Evolutionary conservation across 2,113 vertebrate genomes (phyloP).

Genomic region (Microcebus ravelobensis): DNA sequence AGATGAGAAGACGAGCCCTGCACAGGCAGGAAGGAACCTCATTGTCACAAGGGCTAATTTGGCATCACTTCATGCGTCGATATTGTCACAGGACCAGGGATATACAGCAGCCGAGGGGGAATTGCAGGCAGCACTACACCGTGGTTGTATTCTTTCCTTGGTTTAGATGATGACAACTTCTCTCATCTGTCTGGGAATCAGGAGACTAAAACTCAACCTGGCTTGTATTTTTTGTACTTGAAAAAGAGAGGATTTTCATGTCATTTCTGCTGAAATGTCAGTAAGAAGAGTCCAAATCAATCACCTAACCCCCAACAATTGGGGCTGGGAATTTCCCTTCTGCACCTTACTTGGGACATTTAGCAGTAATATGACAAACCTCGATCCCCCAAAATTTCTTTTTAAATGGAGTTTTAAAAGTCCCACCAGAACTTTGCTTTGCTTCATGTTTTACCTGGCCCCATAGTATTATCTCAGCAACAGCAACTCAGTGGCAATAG

Average conservation of each 20-base stretch:
- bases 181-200: neutral
- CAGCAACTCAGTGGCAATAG: neutral
- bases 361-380: neutral
- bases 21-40: neutral
- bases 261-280: conserved; percentile 30
- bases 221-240: neutral
- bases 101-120: neutral
- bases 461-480: conserved; percentile 35
- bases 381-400: neutral
- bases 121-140: neutral
- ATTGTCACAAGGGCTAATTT: neutral
- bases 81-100: neutral
- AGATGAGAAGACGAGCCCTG: neutral
- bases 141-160: neutral
- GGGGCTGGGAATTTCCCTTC: neutral
- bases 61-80: neutral
- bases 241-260: neutral
- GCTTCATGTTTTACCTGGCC: neutral
- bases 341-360: conserved; percentile 46
- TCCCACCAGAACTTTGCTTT: neutral
- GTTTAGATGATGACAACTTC: neutral
- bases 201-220: neutral
- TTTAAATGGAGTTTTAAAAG: neutral
- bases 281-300: neutral
- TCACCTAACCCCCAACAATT: neutral